These are phyloP conservation scores for Anoncus sp. DNA, from an alignment of 2,888 invertebrate genomes.

Conservation along the genomic window DNA sequence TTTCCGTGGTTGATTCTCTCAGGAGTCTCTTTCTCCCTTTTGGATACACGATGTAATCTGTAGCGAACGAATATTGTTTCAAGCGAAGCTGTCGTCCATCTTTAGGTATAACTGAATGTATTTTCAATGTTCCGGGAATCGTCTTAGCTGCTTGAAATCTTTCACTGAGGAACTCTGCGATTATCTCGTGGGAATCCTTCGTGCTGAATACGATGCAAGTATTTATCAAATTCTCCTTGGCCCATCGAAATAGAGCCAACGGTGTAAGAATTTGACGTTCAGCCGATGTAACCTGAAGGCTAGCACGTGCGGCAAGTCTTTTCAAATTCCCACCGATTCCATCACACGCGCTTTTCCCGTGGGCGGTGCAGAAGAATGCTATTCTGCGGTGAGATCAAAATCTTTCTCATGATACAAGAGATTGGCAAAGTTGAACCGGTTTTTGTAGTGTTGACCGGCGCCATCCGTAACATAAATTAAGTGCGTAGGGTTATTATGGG, in stretches of 20 bases:
- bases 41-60: constrained; percentile 18
- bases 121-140: constrained; percentile 21
- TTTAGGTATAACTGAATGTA: constrained; percentile 29
- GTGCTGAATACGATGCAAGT: neutral
- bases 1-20: too few species aligned
- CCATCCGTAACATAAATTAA: constrained; percentile 25
- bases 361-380: constrained; percentile 69
- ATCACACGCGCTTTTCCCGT: constrained; percentile 71
- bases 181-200: neutral
- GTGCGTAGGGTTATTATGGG: neutral
- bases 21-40: constrained; percentile 9
- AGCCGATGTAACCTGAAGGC: constrained; percentile 31
- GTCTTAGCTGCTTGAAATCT: constrained; percentile 25
- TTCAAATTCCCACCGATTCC: constrained; percentile 69
- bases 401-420: constrained; percentile 41
- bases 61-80: constrained; percentile 18
- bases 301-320: constrained; percentile 49
- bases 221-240: constrained; percentile 15
- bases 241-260: constrained; percentile 8
- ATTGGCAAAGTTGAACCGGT: constrained; percentile 14
- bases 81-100: constrained; percentile 4
- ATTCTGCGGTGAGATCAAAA: constrained; percentile 64
- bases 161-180: neutral
- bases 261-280: constrained; percentile 37
- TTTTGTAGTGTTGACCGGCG: constrained; percentile 25